phyloP scores from a whole-genome alignment of 2,797 vertebrate genomes.

The Betta splendens region DNA sequence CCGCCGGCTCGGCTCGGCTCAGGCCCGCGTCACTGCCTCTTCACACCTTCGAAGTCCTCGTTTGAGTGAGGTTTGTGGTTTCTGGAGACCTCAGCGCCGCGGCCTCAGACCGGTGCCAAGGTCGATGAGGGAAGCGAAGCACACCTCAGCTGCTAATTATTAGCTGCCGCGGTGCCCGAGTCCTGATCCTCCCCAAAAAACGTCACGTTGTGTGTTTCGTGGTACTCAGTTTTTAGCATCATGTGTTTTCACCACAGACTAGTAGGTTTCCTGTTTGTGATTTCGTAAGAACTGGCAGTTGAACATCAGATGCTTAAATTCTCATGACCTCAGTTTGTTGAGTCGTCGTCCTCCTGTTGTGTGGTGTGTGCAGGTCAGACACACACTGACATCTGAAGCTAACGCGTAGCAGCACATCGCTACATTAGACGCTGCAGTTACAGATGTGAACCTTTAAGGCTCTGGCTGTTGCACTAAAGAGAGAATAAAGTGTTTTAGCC shows the following conservation, averaged over 20 bases:
- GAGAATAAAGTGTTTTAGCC: no score
- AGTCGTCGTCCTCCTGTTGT: background rate
- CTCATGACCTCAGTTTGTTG: conserved; percentile 38
- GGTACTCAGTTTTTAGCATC: background rate
- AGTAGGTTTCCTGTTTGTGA: no score
- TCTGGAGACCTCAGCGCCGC: no score
- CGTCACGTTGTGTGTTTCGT: no score
- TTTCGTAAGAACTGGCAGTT: no score
- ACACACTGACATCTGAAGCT: background rate
- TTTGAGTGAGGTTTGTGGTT: no score
- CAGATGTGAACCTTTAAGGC: no score
- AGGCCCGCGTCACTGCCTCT: background rate
- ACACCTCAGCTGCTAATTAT: conserved; percentile 34
- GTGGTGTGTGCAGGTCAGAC: background rate
- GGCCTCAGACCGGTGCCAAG: conserved; percentile 29
- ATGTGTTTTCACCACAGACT: conserved; percentile 7
- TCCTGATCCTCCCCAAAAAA: no score
- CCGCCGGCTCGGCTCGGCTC: conserved; percentile 37
- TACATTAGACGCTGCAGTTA: no score
- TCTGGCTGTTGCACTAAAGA: no score
- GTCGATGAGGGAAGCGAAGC: background rate
- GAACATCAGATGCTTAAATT: conserved; percentile 30
- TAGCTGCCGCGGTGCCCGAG: conserved; percentile 4
- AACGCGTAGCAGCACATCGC: no score
- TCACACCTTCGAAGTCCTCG: no score